Conservation (phyloP, 2,113 vertebrate species). For the Scartelaos histophorus region DNA sequence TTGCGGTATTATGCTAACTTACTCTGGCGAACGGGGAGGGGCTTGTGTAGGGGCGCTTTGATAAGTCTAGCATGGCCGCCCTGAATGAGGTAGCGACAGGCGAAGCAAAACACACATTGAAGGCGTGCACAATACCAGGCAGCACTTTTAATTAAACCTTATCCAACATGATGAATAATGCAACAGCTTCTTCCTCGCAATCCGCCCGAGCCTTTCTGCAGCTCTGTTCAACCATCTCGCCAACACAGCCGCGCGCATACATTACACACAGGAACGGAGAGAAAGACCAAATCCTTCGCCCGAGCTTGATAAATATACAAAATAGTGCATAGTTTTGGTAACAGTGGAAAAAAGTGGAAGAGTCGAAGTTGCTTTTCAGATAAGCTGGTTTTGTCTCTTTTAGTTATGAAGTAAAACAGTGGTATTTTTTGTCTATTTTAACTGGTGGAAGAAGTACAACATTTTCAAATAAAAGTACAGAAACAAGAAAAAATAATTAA, state of each 20-base stretch:
- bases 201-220: conserved; percentile 83
- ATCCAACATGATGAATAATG: conserved; percentile 93
- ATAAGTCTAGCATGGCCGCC: conserved; percentile 90
- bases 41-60: conserved; percentile 81
- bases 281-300: conserved; percentile 40
- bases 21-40: conserved; percentile 60
- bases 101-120: conserved; percentile 94
- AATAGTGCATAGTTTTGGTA: conserved; percentile 53
- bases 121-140: conserved; percentile 86
- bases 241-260: conserved; percentile 60
- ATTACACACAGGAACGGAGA: conserved; percentile 57
- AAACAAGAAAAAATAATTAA: no score
- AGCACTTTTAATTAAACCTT: conserved; percentile 98
- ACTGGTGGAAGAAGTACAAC: no score
- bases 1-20: conserved; percentile 86
- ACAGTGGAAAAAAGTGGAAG: conserved; percentile 18
- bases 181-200: conserved; percentile 83
- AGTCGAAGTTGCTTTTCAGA: not conserved
- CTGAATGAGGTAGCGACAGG: conserved; percentile 92
- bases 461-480: no score
- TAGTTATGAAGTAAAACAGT: conserved; percentile 22
- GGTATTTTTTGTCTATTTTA: not conserved
- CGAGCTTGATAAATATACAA: conserved; percentile 47
- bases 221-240: conserved; percentile 71
- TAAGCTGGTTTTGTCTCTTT: conserved; percentile 20